Conservation (phyloP, 2,888 invertebrate species). For the Boloria selene region DNA sequence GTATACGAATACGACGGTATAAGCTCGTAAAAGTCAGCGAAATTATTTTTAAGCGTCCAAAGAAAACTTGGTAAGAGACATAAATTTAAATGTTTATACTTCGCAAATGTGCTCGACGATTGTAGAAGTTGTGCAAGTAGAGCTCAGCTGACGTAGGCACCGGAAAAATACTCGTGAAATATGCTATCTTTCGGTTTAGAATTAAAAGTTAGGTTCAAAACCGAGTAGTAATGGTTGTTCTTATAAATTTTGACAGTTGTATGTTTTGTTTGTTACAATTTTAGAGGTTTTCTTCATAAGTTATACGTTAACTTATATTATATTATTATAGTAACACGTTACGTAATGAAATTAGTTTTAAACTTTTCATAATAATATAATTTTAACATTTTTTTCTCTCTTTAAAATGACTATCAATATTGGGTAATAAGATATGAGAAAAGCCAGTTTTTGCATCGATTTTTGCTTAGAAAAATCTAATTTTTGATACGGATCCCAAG, state of each 20-base stretch:
- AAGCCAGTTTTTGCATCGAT: no score
- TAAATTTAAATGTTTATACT: constrained; percentile 39
- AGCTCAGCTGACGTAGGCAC: constrained; percentile 27
- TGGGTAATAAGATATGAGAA: no score
- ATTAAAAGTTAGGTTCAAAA: not conserved
- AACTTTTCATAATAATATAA: no score
- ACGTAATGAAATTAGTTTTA: no score
- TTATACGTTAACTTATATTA: not conserved
- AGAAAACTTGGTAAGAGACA: constrained; percentile 24
- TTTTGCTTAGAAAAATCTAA: no score
- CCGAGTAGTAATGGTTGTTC: not conserved
- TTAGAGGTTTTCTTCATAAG: constrained; percentile 1
- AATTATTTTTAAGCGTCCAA: constrained; percentile 36
- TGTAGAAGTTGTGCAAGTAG: constrained; percentile 28
- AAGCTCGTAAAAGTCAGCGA: constrained; percentile 13
- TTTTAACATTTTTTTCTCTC: no score
- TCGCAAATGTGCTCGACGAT: constrained; percentile 28
- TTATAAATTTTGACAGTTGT: no score
- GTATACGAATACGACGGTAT: not conserved
- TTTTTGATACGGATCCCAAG: no score
- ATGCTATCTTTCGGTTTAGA: constrained; percentile 8
- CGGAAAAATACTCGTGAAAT: constrained; percentile 28
- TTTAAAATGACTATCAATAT: no score
- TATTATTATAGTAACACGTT: no score
- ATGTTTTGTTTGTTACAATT: not conserved